Evolutionary conservation across 2,888 invertebrate species (phyloP), one percentile per base, ranked within the genome.

Genomic region (Odontomyia ornata): DNA sequence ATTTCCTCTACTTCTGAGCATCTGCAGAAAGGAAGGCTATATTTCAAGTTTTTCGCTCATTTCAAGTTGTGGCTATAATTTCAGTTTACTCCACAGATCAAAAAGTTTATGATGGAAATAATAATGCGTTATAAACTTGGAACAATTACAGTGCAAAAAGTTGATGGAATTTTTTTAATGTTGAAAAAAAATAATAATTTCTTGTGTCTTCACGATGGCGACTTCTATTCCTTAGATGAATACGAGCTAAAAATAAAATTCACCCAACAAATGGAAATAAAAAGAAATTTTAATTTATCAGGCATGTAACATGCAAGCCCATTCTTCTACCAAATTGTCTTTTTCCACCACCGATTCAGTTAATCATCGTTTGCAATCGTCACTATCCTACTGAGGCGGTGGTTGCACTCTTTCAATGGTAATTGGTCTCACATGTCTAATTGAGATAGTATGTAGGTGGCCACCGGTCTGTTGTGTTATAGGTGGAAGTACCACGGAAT

Each of bases 401-500:
- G 72, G 30, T n/a, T 28, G 56, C 72, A 57, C 23, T 56, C 15
- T 27, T 30, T 56, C 57, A 76, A 47, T 67, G 73, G 71, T 77
- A 78, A 78, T 78, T 78, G 78, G 75, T 71, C 64, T 71, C 62
- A 75, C 75, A 75, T 67, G 76, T 79, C 77, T 79, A 79, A 79
- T 79, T 79, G 77, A 77, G 56, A 36, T 25, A 23, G 21, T n/a
- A 67, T 77, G 79, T 79, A 77, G 79, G 79, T 77, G 79, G 79
- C 62, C 73, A 60, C 62, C 4, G 71, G 60, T 67, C 75, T 76
- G 76, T 72, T 78, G 67, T n/a, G n/a, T 73, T 67, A 75, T 65
- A 71, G 60, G 25, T 13, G 23, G 7, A 21, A 23, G 36, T 65
- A 65, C 65, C 11, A 65, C 11, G 43, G 11, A 57, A 36, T 43